Evolutionary conservation across 2,888 invertebrate genomes (phyloP).

Genomic region (Drosophila limbata): DNA sequence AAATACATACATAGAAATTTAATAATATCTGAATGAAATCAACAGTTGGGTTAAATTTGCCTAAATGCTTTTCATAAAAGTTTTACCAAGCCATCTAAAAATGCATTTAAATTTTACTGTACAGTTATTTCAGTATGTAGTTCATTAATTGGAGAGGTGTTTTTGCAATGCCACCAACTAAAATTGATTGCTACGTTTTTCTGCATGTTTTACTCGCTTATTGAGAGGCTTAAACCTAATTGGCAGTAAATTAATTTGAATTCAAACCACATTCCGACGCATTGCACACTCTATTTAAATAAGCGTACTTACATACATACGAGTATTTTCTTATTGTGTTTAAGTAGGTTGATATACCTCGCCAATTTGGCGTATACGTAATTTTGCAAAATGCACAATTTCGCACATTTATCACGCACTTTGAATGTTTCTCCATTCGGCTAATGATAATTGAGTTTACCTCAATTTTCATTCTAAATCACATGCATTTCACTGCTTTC

Average conservation of each 20-base stretch:
- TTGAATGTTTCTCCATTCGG: conserved; percentile 40
- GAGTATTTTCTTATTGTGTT: not conserved
- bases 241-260: conserved; percentile 38
- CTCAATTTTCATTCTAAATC: conserved; percentile 38
- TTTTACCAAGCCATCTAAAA: not conserved
- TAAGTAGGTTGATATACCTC: conserved; percentile 8
- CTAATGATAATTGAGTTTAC: conserved; percentile 45
- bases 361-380: conserved; percentile 30
- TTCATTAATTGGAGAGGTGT: conserved; percentile 15
- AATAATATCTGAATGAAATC: conserved; percentile 6
- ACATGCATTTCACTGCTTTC: conserved; percentile 40
- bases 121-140: conserved; percentile 15
- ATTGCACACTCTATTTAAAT: conserved; percentile 38
- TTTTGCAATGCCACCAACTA: conserved; percentile 2
- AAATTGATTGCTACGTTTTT: conserved; percentile 30
- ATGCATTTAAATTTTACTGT: conserved; percentile 20
- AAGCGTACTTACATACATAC: conserved; percentile 12
- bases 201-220: conserved; percentile 48
- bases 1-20: conserved; percentile 18
- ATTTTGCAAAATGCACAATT: conserved; percentile 22
- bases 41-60: conserved; percentile 35
- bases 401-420: conserved; percentile 16
- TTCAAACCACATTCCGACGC: conserved; percentile 24
- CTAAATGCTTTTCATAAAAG: conserved; percentile 16
- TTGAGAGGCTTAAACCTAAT: conserved; percentile 31